Base-by-base conservation (phyloP, 1,140 invertebrate genomes). In the Drosophila nigromelanica region DNA sequence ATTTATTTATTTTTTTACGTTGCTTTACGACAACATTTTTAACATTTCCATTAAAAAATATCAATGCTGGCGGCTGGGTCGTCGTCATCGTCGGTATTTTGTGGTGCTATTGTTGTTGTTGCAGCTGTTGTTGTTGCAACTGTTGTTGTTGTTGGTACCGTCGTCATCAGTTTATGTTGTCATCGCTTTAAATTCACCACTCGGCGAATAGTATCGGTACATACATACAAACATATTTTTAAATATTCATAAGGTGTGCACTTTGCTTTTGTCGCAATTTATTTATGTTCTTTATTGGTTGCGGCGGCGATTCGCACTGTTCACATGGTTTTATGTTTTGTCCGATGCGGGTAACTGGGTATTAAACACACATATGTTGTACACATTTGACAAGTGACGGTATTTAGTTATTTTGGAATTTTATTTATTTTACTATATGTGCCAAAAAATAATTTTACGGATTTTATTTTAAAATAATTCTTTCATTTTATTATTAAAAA, bases 131-230 rank as follows among this genome's bases (percentile, higher is more conserved):
- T 55, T 62, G 59, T n/a, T n/a, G n/a, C n/a, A n/a, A n/a, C n/a
- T n/a, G n/a, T 42, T 66, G 72, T 24, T 52, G 66, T 64, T 58
- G 55, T 58, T 63, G 55, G 24, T 40, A 72, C 61, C 76, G 75
- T 80, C 83, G 83, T 89, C 83, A 89, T 89, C 83, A 87, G 77
- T 89, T 89, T 89, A 89, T 89, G 83, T 61, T 89, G 83, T 89
- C 83, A 89, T 80, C 83, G 80, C 73, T 89, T 89, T 80, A 85
- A 89, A 85, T 75, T 87, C 83, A 77, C 64, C 75, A 69, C 50
- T 63, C 80, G 62, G 21, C 70, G 42, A 55, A 51, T 63, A 61
- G 68, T 48, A 56, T 33, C 30, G 30, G 7, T 79, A 79, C 76
- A 62, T 35, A 45, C 27, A n/a, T 61, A 51, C n/a, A 42, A 48